phyloP scores from a whole-genome alignment of 2,888 invertebrate species.

The Entomobrya proxima region DNA sequence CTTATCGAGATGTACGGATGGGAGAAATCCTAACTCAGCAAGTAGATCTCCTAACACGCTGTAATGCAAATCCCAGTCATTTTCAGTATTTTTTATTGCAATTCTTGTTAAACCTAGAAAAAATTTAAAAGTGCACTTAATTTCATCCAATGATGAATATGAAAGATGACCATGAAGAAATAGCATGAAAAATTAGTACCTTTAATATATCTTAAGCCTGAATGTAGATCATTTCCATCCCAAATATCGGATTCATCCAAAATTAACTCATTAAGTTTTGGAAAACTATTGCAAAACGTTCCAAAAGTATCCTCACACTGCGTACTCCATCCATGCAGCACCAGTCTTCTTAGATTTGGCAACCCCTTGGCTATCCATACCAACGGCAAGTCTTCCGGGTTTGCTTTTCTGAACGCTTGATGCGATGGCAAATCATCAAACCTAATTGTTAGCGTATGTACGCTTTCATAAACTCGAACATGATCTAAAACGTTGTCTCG shows the following conservation, averaged over 20 bases:
- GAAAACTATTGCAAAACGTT: not conserved
- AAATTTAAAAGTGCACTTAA: too few relatives aligned
- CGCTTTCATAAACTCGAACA: conserved; percentile 30
- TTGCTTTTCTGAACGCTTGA: conserved; percentile 7
- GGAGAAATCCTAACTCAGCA: not conserved
- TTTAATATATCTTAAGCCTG: too few relatives aligned
- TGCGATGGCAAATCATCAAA: conserved; percentile 10
- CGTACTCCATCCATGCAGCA: conserved; percentile 30
- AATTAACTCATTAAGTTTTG: conserved; percentile 21
- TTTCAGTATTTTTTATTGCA: not conserved
- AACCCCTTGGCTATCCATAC: conserved; percentile 35
- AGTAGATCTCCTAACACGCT: not conserved
- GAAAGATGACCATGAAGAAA: too few relatives aligned
- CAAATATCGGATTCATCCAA: conserved; percentile 30
- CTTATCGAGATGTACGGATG: too few relatives aligned
- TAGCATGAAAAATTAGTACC: too few relatives aligned
- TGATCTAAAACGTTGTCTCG: not conserved
- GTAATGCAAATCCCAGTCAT: not conserved
- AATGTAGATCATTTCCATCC: too few relatives aligned
- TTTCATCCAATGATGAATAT: too few relatives aligned
- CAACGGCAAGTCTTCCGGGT: conserved; percentile 44
- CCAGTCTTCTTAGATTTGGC: conserved; percentile 43
- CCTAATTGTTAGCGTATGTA: conserved; percentile 2
- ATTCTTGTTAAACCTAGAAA: not conserved
- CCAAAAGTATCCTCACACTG: not conserved